Conservation (phyloP, 2,888 invertebrate species). For the Hyles lineata region DNA sequence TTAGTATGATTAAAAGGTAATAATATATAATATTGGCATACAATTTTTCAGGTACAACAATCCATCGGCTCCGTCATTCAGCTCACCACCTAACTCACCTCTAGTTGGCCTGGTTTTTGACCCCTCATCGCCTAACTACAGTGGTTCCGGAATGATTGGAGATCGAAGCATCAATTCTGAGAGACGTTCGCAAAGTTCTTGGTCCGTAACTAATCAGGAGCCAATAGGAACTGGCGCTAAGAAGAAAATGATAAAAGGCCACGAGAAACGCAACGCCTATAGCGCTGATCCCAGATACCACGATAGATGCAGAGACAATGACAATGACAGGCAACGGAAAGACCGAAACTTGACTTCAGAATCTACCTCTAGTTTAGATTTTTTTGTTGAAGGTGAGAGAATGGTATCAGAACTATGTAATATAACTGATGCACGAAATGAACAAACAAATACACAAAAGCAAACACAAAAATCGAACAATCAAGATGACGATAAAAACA, state of each 20-base stretch:
- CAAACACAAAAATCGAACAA: constrained; percentile 58
- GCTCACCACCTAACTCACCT: constrained; percentile 79
- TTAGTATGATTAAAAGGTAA: not conserved
- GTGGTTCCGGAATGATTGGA: constrained; percentile 64
- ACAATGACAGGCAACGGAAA: constrained; percentile 69
- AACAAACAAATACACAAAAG: constrained; percentile 61
- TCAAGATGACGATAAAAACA: constrained; percentile 73
- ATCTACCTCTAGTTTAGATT: constrained; percentile 84
- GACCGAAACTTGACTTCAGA: constrained; percentile 75
- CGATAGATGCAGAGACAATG: constrained; percentile 74
- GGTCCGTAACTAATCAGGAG: constrained; percentile 73
- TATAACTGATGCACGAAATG: constrained; percentile 70
- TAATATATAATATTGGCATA: constrained; percentile 11
- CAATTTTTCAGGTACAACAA: constrained; percentile 73
- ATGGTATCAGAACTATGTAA: constrained; percentile 87
- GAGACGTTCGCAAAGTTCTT: constrained; percentile 71
- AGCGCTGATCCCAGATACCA: constrained; percentile 69
- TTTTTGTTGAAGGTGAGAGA: constrained; percentile 85
- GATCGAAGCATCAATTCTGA: constrained; percentile 65
- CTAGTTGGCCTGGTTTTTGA: constrained; percentile 77
- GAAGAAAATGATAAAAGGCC: constrained; percentile 79
- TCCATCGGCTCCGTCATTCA: constrained; percentile 73
- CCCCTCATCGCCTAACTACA: constrained; percentile 73
- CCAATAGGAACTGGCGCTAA: constrained; percentile 81
- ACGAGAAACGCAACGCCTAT: constrained; percentile 72